A percentile compares a stretch with the other conserved stretches of the same genome.
These are phyloP conservation scores for Microplitis demolitor DNA, from an alignment of 1,140 invertebrate species.

Conservation along the genomic window DNA sequence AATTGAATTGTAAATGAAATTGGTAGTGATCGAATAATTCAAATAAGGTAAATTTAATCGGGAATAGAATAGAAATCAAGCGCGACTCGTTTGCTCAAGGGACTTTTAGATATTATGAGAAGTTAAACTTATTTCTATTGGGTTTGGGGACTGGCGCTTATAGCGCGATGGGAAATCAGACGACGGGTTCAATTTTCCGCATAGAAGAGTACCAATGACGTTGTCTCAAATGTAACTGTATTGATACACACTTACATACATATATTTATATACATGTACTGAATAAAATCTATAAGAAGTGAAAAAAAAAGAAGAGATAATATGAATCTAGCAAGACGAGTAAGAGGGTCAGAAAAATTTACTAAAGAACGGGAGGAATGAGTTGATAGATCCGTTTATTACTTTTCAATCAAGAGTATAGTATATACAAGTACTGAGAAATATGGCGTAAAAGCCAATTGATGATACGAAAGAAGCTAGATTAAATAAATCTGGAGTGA, in stretches of 20 bases:
- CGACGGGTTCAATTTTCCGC: constrained; percentile 30
- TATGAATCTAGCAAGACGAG: not conserved
- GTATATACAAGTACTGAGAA: not conserved
- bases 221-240: constrained; percentile 5
- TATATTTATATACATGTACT: not conserved
- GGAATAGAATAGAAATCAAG: not conserved
- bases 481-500: not conserved
- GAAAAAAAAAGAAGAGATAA: not conserved
- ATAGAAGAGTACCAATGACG: constrained; percentile 14
- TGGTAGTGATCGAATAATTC: not conserved
- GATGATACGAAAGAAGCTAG: not conserved
- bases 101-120: not conserved
- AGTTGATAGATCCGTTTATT: constrained; percentile 30
- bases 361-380: not conserved
- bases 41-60: constrained; percentile 1
- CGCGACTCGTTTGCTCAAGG: not conserved
- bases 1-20: too few relatives aligned
- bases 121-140: not conserved
- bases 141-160: too few relatives aligned
- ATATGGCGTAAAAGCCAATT: not conserved
- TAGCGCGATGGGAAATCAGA: constrained; percentile 27
- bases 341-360: not conserved
- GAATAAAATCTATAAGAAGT: not conserved
- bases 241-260: not conserved
- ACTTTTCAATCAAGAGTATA: constrained; percentile 26